Evolutionary conservation across 2,113 vertebrate species (phyloP), one percentile per base, ranked within the genome.

Genomic region (Prinia subflava): DNA sequence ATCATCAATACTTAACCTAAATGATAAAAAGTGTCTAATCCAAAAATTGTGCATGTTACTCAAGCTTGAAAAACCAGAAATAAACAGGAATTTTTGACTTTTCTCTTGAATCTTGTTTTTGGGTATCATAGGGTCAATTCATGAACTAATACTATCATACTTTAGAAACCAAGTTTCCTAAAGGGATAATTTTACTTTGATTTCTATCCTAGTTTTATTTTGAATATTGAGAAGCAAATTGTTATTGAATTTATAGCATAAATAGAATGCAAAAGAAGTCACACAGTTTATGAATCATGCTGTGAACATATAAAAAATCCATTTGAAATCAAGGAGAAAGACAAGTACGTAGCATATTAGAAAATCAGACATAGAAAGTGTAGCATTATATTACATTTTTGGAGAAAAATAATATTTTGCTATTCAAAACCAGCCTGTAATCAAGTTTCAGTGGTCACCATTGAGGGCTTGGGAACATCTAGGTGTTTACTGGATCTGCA

Each of bases 401-500:
- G 11, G n/a, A 82, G 46, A 25, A 78, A 69, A 89, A 91, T 31
- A 33, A 1, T 83, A 71, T 93, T 95, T 79, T 59, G 18, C 52
- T 90, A 82, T 64, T 87, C 62, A 93, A 96, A 85, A 78, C 19
- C 56, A 86, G 9, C 30, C 68, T 74, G 16, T 80, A 85, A 91
- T 83, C 30, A 94, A 91, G 33, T 87, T 28, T 92, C 89, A 91
- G 24, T 30, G 31, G 53, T 69, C 60, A 30, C 62, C 84, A 87
- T n/a, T 10, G 4, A 44, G 33, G 46, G 10, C 24, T 64, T 78
- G 31, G 35, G 53, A 89, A 84, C 67, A 42, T 59, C 89, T 91
- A 83, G 94, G 67, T 91, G 60, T 80, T 96, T 95, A 89, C 69
- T 86, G 57, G 89, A 63, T 77, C 37, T 74, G 70, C 33, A 90